Base-by-base conservation (phyloP, 1,140 invertebrate species). In the Nomia melanderi region DNA sequence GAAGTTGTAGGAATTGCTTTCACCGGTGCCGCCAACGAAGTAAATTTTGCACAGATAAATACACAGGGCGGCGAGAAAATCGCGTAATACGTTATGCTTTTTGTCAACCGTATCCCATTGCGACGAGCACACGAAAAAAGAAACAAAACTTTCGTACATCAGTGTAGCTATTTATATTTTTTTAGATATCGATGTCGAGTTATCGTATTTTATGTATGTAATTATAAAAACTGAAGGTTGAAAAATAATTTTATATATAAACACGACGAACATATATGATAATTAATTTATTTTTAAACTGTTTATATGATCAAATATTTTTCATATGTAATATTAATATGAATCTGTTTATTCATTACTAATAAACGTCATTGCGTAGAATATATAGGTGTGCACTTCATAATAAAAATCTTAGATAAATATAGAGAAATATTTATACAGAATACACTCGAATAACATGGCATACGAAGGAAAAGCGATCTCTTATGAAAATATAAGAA, bases 71-170 rank as follows among this genome's bases (percentile, higher is more conserved):
- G 44, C 17, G 14, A 54, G 33, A 20, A 65, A 66, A 41, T 74
- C 62, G n/a, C 62, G 71, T 36, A 44, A 56, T 25, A 17, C 62
- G 71, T 73, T 65, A 41, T 66, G 62, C 50, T 66, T 74, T 74
- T 62, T 74, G 62, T 74, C 33, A 63, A 65, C 36, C 50, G 33
- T 74, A 66, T 74, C 50, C 27, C 33, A 66, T 74, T 66, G 71
- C 50, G 23, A 14, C 71, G 29, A 56, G 47, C 33, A 8, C 11
- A 23, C 2, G 41, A 29, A 29, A 71, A 65, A 64, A 14, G 20
- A 73, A 65, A 64, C 54, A 39, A 54, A 41, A 5, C 17, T 0
- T n/a, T 8, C 7, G 23, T 11, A 3, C 20, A 20, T 73, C 31
- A n/a, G n/a, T 7, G 11, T 39, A 1, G 53, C 20, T 36, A 56